Base-by-base conservation (phyloP, 2,113 vertebrate species). In the Myiagra hebetior region DNA sequence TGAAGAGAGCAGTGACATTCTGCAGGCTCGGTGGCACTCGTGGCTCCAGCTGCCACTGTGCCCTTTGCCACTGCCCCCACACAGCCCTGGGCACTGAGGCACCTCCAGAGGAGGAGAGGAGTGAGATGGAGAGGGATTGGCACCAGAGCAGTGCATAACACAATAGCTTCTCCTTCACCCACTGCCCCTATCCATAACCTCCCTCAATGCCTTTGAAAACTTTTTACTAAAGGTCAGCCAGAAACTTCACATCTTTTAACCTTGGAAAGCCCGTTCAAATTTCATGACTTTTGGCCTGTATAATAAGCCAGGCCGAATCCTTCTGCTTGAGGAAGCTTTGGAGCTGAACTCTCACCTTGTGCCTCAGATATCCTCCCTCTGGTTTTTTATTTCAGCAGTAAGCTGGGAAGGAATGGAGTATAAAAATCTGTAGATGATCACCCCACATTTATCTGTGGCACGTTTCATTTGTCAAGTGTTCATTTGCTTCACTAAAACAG, bases 261-360 rank as follows among this genome's bases (percentile, higher is more conserved):
- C 79, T 74, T 20, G 47, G 78, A 68, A 79, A 82, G 63, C 47
- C 53, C 85, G 83, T 91, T 95, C 70, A 90, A 91, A 91, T 95
- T 73, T 87, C 46, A 19, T 60, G 53, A 76, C 62, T 93, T 93
- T 70, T 74, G 84, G 89, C 68, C 80, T n/a, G 26, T 41, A 20
- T 70, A 80, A 86, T 67, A 87, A 90, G 72, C 28, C 72, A 65
- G 81, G 85, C 22, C 0, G 4, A 77, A 55, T 57, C 31, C 67
- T 55, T 28, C 23, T n/a, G 55, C 63, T 47, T 11, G 18, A 50
- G 64, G 42, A 79, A 88, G 53, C 55, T 85, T 77, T 83, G 85
- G 82, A 76, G 42, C 46, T 93, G 63, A 95, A 59, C 75, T 90
- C 72, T 65, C 35, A 52, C 82, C 89, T 73, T 39, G 27, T 65